Conservation (phyloP, 2,113 vertebrate species). For the Ammodytes dubius region DNA sequence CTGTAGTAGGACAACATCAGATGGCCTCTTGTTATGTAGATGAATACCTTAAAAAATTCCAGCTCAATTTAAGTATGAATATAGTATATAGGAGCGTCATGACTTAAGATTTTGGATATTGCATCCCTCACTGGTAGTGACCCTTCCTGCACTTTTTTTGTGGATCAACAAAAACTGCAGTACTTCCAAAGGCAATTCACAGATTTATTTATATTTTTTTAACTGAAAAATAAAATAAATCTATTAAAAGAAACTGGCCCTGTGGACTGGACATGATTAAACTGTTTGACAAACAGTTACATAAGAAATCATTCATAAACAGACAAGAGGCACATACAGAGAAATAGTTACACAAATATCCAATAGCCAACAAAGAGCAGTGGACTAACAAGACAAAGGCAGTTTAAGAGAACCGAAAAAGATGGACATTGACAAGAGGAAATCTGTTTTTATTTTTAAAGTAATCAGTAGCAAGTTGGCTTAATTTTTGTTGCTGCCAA, state of each 20-base stretch:
- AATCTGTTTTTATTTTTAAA: constrained; percentile 8
- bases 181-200: too few relatives aligned
- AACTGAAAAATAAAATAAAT: too few relatives aligned
- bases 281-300: neutral
- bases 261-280: too few relatives aligned
- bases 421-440: neutral
- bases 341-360: constrained; percentile 13
- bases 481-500: constrained; percentile 13
- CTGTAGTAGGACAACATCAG: neutral
- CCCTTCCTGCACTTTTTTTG: too few relatives aligned
- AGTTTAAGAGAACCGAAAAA: constrained; percentile 1
- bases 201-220: too few relatives aligned
- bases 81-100: too few relatives aligned
- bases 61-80: too few relatives aligned
- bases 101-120: too few relatives aligned
- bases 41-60: neutral
- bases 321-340: neutral
- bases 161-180: too few relatives aligned
- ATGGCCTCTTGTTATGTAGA: neutral
- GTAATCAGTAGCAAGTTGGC: neutral
- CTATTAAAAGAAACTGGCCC: too few relatives aligned
- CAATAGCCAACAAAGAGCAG: constrained; percentile 9
- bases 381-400: constrained; percentile 16
- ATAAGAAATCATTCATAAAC: neutral
- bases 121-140: too few relatives aligned